Evolutionary conservation across 2,888 invertebrate species (phyloP).

Genomic region (Pristionchus exspectatus): DNA sequence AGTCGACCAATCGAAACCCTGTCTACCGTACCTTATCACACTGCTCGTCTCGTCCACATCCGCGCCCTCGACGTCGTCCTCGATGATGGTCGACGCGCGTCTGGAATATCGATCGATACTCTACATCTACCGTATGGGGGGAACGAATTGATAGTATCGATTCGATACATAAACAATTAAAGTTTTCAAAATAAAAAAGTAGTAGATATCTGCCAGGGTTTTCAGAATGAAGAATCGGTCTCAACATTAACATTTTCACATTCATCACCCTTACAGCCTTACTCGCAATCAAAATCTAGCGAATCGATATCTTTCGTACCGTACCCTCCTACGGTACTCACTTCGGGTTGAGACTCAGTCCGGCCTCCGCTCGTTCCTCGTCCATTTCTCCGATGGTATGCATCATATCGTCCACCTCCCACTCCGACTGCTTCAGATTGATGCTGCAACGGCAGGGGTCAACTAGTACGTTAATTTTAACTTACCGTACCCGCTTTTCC

Average conservation of each 20-base stretch:
- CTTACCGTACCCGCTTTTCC: no score
- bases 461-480: no score
- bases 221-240: no score
- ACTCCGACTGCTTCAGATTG: conserved; percentile 57
- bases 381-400: conserved; percentile 61
- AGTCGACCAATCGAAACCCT: no score
- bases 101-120: conserved; percentile 3
- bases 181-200: no score
- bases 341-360: neutral
- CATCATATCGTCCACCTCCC: conserved; percentile 62
- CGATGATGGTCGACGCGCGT: conserved; percentile 19
- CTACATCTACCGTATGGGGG: neutral
- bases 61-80: conserved; percentile 2
- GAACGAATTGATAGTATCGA: no score
- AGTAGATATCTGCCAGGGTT: no score
- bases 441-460: conserved; percentile 56
- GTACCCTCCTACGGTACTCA: conserved; percentile 15
- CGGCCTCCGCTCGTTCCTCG: conserved; percentile 36
- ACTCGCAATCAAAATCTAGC: neutral
- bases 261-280: no score
- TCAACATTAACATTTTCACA: no score
- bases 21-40: neutral
- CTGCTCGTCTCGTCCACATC: conserved; percentile 35
- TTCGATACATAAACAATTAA: no score
- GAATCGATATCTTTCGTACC: neutral